Evolutionary conservation across 2,797 vertebrate species (phyloP).

Genomic region (Catamblyrhynchus diadema): DNA sequence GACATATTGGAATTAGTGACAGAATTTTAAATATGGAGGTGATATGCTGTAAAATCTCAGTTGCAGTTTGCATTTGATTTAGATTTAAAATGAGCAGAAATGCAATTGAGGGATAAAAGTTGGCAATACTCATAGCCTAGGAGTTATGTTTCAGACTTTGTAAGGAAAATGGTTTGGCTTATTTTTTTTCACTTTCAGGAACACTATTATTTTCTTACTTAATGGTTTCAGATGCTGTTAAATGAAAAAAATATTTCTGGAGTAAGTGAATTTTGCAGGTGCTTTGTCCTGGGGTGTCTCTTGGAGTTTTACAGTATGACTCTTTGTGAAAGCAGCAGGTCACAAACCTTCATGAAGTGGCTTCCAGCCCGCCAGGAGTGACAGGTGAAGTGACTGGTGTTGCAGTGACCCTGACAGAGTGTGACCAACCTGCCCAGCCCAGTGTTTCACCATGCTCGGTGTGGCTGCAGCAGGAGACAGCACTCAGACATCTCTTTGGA

Average conservation of each 20-base stretch:
- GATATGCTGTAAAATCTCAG: background rate
- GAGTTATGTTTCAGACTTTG: slow-evolving; percentile 50
- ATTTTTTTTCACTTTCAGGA: slow-evolving; percentile 38
- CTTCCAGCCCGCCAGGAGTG: background rate
- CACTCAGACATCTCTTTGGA: background rate
- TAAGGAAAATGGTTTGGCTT: slow-evolving; percentile 32
- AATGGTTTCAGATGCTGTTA: slow-evolving; percentile 28
- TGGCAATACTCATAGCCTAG: background rate
- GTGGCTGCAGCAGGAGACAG: background rate
- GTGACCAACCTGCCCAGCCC: background rate
- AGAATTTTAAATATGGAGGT: background rate
- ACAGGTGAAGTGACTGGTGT: background rate
- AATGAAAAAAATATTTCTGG: background rate
- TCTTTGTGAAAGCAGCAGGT: background rate
- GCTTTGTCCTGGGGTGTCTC: background rate
- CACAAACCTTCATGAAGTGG: background rate
- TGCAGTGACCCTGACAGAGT: background rate
- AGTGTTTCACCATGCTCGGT: rapidly evolving
- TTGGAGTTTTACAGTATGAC: background rate
- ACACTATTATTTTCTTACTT: slow-evolving; percentile 29
- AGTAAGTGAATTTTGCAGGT: slow-evolving; percentile 47
- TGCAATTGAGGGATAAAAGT: background rate
- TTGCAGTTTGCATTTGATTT: background rate
- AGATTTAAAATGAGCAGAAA: slow-evolving; percentile 31
- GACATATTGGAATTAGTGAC: background rate